A percentile compares a stretch with the other conserved stretches of the same genome.
These are phyloP conservation scores for Tenebrio molitor DNA, from an alignment of 1,140 invertebrate species.

Conservation along the genomic window DNA sequence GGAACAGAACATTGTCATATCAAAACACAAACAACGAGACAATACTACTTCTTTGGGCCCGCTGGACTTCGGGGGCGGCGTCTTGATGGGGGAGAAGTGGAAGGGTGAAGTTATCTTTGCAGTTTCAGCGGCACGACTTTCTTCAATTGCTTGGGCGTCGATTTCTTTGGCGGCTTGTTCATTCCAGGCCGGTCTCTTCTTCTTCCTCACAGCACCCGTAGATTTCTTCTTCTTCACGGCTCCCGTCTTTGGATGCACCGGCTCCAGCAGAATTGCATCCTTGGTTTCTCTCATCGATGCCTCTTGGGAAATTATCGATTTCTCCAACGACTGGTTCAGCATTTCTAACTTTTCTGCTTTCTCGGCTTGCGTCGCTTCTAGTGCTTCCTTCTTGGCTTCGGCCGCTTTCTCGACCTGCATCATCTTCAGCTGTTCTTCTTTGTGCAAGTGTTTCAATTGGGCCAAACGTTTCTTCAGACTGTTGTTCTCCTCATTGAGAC, in stretches of 20 bases:
- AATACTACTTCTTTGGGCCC: neutral
- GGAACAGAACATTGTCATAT: no score
- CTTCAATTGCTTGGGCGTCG: neutral
- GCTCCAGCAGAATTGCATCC: neutral
- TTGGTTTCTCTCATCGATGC: constrained; percentile 1
- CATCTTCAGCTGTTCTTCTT: constrained; percentile 23
- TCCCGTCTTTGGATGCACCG: constrained; percentile 3
- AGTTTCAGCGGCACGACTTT: neutral
- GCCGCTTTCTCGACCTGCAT: constrained; percentile 9
- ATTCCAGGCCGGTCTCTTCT: neutral
- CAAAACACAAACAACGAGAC: no score
- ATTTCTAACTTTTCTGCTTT: constrained; percentile 19
- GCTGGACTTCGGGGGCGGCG: neutral
- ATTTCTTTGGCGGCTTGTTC: neutral
- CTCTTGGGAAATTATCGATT: constrained; percentile 10
- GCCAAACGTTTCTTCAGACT: constrained; percentile 18
- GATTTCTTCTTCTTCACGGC: constrained; percentile 22
- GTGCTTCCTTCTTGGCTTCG: constrained; percentile 27
- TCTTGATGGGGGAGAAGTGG: constrained; percentile 17
- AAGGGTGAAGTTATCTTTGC: neutral
- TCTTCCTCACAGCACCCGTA: constrained; percentile 16
- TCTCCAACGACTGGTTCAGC: constrained; percentile 15
- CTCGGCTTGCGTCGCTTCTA: constrained; percentile 6
- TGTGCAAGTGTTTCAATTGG: constrained; percentile 22
- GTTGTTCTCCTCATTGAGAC: constrained; percentile 42